Conservation (phyloP, 2,888 invertebrate genomes). For the Cataglyphis albicans region DNA sequence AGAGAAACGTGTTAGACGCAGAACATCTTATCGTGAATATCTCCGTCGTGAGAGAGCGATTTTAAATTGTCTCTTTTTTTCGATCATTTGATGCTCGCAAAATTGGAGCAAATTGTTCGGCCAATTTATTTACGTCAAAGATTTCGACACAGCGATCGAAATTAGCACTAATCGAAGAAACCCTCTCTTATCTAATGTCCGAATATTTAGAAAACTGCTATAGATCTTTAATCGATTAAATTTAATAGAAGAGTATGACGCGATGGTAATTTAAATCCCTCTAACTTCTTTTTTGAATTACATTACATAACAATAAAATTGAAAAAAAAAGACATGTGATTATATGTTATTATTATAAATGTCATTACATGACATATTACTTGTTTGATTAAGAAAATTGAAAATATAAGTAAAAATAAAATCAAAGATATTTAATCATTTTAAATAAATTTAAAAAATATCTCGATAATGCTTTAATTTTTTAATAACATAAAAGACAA, state of each 20-base stretch:
- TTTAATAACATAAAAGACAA: neutral
- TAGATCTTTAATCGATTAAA: neutral
- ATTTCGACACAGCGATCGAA: neutral
- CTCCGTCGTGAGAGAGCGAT: neutral
- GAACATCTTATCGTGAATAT: constrained; percentile 5
- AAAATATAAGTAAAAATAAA: too few relatives aligned
- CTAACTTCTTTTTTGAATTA: neutral
- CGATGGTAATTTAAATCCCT: neutral
- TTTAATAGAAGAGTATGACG: neutral
- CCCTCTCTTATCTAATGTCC: neutral
- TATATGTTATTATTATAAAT: neutral
- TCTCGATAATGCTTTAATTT: neutral
- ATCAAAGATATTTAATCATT: neutral
- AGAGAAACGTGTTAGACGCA: constrained; percentile 1
- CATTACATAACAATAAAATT: neutral
- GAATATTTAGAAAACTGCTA: neutral
- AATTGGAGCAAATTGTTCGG: constrained; percentile 23
- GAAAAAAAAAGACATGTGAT: neutral
- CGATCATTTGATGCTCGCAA: neutral
- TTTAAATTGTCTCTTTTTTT: neutral
- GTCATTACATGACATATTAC: neutral
- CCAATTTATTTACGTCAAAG: neutral
- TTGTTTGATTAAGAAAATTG: neutral
- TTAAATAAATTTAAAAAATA: neutral
- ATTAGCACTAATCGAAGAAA: neutral